Base-by-base conservation (phyloP, 2,113 vertebrate species). In the Ia io region DNA sequence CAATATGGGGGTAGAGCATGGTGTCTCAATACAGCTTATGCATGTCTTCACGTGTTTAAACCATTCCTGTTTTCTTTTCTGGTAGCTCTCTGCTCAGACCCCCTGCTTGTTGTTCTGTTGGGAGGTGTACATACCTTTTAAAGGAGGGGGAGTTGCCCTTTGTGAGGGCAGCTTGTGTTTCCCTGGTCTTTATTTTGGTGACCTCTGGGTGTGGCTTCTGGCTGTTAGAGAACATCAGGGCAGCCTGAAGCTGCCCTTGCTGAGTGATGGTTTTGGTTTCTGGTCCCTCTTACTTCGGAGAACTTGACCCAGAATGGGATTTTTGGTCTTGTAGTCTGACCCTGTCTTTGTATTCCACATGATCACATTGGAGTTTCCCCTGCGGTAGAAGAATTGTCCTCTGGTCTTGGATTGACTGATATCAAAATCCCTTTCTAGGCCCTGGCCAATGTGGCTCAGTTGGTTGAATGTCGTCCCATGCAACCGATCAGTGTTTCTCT, bases 1-100 rank as follows among this genome's bases (percentile, higher is more conserved):
- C 4, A 13, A 5, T 9, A 0, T 5, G 3, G 18, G 28, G n/a
- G 32, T 17, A 25, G 49, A 23, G 32, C 17, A 12, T 17, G 18
- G n/a, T 44, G 18, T 59, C 47, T 90, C 40, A 30, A 13, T 25
- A 7, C 30, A 49, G 74, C 53, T 3, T 28, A 5, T 65, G 8
- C 18, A 3, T 28, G 10, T 76, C 51, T 56, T 71, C 42, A 28
- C 18, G 13, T 47, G 5, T 40, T 71, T 32, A 37, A 3, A 3
- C 9, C 17, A 1, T 51, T 32, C 49, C n/a, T 51, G 25, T 77
- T 49, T 71, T 17, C 14, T 42, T 18, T 51, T 59, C 65, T 69
- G 59, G 49, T 35, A 23, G 44, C 30, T 6, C 17, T 65, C 23
- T 84, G 13, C 25, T 74, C 71, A 83, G 40, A n/a, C 56, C 65